Base-by-base conservation (phyloP, 2,113 vertebrate genomes). In the Gambusia affinis region DNA sequence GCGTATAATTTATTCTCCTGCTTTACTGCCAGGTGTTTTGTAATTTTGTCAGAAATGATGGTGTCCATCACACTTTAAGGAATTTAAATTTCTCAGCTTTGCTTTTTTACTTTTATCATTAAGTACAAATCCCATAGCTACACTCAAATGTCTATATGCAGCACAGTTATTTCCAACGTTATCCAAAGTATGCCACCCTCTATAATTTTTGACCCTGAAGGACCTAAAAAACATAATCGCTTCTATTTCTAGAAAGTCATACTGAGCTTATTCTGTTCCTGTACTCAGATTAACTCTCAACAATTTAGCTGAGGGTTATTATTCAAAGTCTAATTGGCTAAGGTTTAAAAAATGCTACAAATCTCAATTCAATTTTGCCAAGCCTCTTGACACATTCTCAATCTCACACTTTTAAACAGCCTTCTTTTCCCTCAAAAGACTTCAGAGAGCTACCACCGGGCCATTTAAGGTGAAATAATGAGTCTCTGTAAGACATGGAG, bases 401-500 rank as follows among this genome's bases (percentile, higher is more conserved):
- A 79, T 78, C 62, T 75, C 24, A 44, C 30, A 70, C 68, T 82
- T 72, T 79, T 19, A 63, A 75, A 77, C 60, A 29, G 15, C 37
- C 42, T 51, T 64, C 44, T 64, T 35, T 11, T 42, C 17, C 67
- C 35, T 44, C 27, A 66, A 39, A 70, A 60, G 10, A 10, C 7
- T 17, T 22, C 19, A 22, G 29, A 33, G 31, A 31, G 30, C 12
- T 75, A 75, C 70, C 67, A 79, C 62, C 31, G 29, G 27, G 67
- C 29, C 68, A 37, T 82, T 82, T 63, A 78, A 76, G 51, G 72
- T 76, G 31, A 81, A 82, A 75, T 70, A 61, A 79, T 65, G 35
- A 67, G 79, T 54, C 54, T 61, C 24, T 76, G 31, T 5, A 63
- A 33, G 72, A 39, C 2, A 7, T 4, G 15, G 60, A 27, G 73